Conservation (phyloP, 2,113 vertebrate genomes). For the Cromileptes altivelis region DNA sequence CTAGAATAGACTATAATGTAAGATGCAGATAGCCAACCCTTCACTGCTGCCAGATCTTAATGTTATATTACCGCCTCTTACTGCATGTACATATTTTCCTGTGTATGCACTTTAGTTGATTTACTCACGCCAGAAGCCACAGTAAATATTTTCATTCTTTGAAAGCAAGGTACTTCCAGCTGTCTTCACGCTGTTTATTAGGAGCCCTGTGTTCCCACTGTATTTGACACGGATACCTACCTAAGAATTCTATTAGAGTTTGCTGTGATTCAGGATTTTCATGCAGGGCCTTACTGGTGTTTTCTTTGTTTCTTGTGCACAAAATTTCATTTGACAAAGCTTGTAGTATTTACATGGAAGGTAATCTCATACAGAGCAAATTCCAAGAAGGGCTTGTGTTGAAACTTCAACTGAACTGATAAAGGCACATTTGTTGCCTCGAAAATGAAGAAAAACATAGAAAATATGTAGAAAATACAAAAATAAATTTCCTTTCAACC, state of each 20-base stretch:
- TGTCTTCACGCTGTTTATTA: neutral
- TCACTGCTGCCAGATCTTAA: neutral
- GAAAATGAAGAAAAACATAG: neutral
- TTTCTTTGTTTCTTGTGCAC: slow-evolving; percentile 1
- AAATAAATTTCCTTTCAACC: neutral
- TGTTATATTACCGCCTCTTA: neutral
- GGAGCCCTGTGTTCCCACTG: neutral
- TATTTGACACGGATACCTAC: neutral
- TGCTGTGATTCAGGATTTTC: neutral
- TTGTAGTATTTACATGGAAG: slow-evolving; percentile 32
- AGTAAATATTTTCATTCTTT: slow-evolving; percentile 16
- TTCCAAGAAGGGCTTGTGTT: slow-evolving; percentile 42
- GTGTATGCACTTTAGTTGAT: neutral
- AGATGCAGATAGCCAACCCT: neutral
- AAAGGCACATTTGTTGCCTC: neutral
- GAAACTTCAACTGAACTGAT: slow-evolving; percentile 22
- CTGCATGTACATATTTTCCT: neutral
- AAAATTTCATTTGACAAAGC: slow-evolving; percentile 14
- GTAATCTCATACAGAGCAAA: slow-evolving; percentile 44
- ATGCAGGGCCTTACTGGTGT: neutral
- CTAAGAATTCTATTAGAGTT: neutral
- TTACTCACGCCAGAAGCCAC: neutral
- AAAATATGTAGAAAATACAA: neutral
- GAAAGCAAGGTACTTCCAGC: neutral
- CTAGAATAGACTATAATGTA: neutral